These are phyloP conservation scores for Gallinago nigripennis DNA, from an alignment of 2,797 vertebrate species.

Conservation along the genomic window DNA sequence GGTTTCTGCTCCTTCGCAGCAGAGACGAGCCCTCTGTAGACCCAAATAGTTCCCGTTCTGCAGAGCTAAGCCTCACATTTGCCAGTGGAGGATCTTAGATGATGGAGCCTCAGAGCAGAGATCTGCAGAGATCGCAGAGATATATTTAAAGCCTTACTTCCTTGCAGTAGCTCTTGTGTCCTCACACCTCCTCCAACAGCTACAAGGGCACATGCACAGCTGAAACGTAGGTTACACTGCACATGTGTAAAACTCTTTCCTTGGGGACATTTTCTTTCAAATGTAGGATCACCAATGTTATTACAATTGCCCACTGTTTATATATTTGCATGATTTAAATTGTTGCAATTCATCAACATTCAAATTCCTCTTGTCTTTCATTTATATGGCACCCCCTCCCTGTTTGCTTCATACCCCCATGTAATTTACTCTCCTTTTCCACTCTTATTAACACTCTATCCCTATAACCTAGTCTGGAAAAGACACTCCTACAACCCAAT, in stretches of 20 bases:
- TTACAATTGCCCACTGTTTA: neutral
- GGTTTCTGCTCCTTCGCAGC: neutral
- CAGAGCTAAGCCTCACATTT: neutral
- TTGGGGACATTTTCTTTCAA: neutral
- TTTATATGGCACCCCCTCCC: neutral
- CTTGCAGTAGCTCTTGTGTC: neutral
- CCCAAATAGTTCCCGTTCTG: neutral
- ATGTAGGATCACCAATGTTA: neutral
- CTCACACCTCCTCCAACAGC: neutral
- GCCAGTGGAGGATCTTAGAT: neutral
- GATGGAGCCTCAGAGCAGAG: neutral
- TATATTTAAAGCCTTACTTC: neutral
- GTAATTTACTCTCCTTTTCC: neutral
- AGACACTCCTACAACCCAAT: neutral
- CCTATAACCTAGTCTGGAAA: conserved; percentile 3
- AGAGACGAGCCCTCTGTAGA: neutral
- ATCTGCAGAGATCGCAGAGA: neutral
- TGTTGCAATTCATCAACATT: neutral
- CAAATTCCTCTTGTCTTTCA: conserved; percentile 1
- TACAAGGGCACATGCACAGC: neutral
- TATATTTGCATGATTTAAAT: neutral
- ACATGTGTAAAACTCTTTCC: neutral
- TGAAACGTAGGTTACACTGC: neutral
- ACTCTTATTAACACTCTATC: neutral
- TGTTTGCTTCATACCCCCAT: neutral